Percentiles rank a stretch among this genome's conserved stretches.
Evolutionary conservation across 1,140 invertebrate species (phyloP).

Genomic region (Adoxophyes honmai): DNA sequence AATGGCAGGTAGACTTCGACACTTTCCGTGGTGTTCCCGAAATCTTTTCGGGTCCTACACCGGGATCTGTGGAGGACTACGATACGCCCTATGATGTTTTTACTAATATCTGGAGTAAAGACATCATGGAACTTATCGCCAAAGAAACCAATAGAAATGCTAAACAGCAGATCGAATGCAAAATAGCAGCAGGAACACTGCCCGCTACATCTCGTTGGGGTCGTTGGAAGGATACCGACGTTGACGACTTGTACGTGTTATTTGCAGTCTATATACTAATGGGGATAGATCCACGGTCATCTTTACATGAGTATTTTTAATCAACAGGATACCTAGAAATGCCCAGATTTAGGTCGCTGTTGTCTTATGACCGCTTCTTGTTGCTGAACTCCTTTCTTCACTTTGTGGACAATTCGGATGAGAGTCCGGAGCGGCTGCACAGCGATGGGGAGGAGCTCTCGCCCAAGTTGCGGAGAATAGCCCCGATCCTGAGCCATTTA

Average conservation of each 20-base stretch:
- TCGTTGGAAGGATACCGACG: neutral
- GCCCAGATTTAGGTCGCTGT: conserved; percentile 12
- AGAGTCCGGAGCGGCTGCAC: neutral
- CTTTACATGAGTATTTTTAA: conserved; percentile 15
- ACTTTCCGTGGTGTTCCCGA: conserved; percentile 13
- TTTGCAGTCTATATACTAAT: neutral
- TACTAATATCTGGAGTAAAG: conserved; percentile 18
- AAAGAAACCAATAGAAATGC: conserved; percentile 16
- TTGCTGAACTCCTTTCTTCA: conserved; percentile 23
- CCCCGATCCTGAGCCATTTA: neutral
- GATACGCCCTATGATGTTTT: conserved; percentile 22
- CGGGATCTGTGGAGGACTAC: conserved; percentile 18
- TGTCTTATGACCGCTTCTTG: conserved; percentile 18
- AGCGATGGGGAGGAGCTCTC: neutral
- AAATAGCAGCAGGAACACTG: neutral
- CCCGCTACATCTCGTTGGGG: neutral
- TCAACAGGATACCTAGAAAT: neutral
- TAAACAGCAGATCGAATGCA: neutral
- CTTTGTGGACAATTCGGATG: conserved; percentile 19
- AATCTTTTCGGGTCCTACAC: conserved; percentile 17
- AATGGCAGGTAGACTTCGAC: neutral
- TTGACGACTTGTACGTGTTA: neutral
- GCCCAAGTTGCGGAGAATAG: neutral
- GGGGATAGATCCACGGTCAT: neutral
- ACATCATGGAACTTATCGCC: conserved; percentile 16